Evolutionary conservation across 2,888 invertebrate genomes (phyloP), one percentile per base, ranked within the genome.

Genomic region (Piscicola geometra): DNA sequence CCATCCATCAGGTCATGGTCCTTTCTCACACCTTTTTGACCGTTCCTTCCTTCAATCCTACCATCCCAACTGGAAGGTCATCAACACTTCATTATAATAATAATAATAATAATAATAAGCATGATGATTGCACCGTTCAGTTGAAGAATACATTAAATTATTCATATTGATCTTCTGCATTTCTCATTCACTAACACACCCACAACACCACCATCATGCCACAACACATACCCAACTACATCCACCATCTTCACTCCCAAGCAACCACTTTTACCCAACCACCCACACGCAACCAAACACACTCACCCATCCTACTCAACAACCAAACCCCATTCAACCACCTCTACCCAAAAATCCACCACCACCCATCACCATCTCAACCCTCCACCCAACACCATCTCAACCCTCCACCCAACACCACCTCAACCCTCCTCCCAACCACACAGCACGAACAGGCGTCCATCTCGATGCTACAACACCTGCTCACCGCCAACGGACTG

Each of bases 21-120:
- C 90, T 1, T 89, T 89, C 83, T 90, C 90, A 0, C 90, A 91
- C 82, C 80, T 87, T 12, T 91, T 89, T 88, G 90, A 90, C 81
- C 79, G 81, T 1, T 79, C 77, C 1, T 86, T 88, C 79, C 83
- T 87, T 75, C 82, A 82, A 18, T 50, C 73, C 25, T 79, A 81
- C 66, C 77, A 78, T n/a, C 80, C 81, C 5, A 77, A 79, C 0
- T 84, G 83, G 83, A 81, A 81, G 79, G 83, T 82, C 28, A n/a
- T n/a, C n/a, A n/a, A n/a, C n/a, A n/a, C n/a, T n/a, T 41, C 15
- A 15, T 50, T 50, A n/a, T 50, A n/a, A n/a, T n/a, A n/a, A n/a
- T n/a, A n/a, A n/a, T n/a, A n/a, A n/a, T n/a, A n/a, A n/a, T n/a
- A n/a, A n/a, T n/a, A n/a, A n/a, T n/a, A n/a, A n/a, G n/a, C n/a